Evolutionary conservation across 2,797 vertebrate genomes (phyloP), one percentile per base, ranked within the genome.

Genomic region (Malurus splendens): DNA sequence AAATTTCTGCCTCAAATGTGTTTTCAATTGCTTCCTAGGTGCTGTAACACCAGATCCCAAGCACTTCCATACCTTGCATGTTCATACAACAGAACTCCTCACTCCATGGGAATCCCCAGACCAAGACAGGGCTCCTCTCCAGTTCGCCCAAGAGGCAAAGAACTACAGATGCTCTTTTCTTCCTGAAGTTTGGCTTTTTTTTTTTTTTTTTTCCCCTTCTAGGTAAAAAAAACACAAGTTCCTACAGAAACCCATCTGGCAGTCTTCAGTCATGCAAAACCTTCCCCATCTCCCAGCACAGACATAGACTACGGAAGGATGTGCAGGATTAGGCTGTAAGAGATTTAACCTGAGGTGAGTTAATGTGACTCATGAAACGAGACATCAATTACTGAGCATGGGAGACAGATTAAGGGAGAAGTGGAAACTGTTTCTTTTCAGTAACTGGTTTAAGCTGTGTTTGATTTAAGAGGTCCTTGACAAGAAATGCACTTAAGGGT

Each of bases 401-500:
- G 86, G 66, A 94, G 81, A 86, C 42, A 92, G 77, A 93, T 78
- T 68, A 89, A 86, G 74, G 65, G 73, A 86, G 78, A 94, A 95
- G 25, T 57, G 78, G 95, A 92, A 94, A 90, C 83, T 86, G 82
- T 90, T 94, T 89, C 89, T 94, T 93, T 79, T 93, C 90, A 90
- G 76, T 84, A 93, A 88, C 65, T 93, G 44, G 3, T 93, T 89
- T 88, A 90, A 90, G 10, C 72, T 88, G 68, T 5, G 33, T 78
- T 66, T 83, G 76, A 33, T 45, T 92, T 94, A 84, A 87, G 83
- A 92, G 71, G 76, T 67, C 87, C 92, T 87, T 84, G 79, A 90
- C 91, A 93, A 94, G 81, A 93, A 94, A 90, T 79, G 65, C 51
- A 79, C n/a, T 71, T 90, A 81, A 73, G 42, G 48, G 42, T 82